Evolutionary conservation across 2,888 invertebrate genomes (phyloP).

Genomic region (Drosophila suboccidentalis): DNA sequence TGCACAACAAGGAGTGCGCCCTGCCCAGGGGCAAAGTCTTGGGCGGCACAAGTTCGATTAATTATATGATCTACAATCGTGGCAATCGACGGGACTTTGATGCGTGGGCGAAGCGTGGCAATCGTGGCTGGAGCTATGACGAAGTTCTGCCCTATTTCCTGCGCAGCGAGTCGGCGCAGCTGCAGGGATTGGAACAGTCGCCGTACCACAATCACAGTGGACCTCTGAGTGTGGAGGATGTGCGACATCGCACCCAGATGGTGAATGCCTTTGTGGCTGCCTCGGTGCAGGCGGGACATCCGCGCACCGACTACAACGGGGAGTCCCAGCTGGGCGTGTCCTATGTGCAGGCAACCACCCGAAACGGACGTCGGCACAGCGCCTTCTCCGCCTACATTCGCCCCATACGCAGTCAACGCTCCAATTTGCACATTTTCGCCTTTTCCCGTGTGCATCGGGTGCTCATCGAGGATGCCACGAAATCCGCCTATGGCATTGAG

Average conservation of each 20-base stretch:
- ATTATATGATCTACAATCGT: constrained; percentile 91
- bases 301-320: constrained; percentile 90
- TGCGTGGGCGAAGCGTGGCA: constrained; percentile 89
- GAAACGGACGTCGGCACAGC: constrained; percentile 88
- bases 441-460: constrained; percentile 89
- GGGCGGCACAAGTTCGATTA: constrained; percentile 88
- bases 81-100: constrained; percentile 91
- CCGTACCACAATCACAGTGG: constrained; percentile 88
- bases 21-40: constrained; percentile 88
- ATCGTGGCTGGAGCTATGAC: constrained; percentile 90
- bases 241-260: constrained; percentile 87
- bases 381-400: constrained; percentile 89
- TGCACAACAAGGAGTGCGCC: constrained; percentile 84
- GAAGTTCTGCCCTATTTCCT: constrained; percentile 88
- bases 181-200: constrained; percentile 86
- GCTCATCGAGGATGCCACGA: constrained; percentile 88
- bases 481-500: constrained; percentile 89
- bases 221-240: constrained; percentile 88
- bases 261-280: constrained; percentile 88
- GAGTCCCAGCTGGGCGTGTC: constrained; percentile 89
- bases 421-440: constrained; percentile 90
- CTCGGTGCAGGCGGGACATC: constrained; percentile 88
- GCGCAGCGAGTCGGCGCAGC: constrained; percentile 87
- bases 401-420: constrained; percentile 85
- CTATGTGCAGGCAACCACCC: constrained; percentile 88